phyloP scores from a whole-genome alignment of 2,113 vertebrate species.

The Tringa solitaria region DNA sequence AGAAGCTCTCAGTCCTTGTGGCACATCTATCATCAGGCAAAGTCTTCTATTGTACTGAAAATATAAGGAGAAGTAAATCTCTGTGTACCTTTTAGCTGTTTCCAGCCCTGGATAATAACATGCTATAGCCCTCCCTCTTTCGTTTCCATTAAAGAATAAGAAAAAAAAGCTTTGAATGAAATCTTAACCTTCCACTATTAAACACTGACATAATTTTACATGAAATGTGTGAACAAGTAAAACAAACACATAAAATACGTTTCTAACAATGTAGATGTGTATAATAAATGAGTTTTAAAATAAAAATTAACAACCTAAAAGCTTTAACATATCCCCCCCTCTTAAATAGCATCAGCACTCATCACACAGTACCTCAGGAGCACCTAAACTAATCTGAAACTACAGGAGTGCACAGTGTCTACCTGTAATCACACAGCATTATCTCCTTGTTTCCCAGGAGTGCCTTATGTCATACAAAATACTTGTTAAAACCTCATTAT shows the following conservation, averaged over 20 bases:
- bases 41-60: neutral
- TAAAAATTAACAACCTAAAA: neutral
- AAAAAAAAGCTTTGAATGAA: neutral
- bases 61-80: neutral
- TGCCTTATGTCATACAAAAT: neutral
- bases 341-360: neutral
- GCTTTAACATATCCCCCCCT: neutral
- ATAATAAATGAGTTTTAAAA: neutral
- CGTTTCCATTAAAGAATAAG: neutral
- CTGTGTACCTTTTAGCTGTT: neutral
- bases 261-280: neutral
- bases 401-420: neutral
- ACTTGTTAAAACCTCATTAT: neutral
- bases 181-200: neutral
- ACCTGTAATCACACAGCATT: neutral
- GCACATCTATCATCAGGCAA: neutral
- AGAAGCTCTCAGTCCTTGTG: neutral
- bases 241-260: neutral
- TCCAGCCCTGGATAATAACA: neutral
- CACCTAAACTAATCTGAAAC: neutral
- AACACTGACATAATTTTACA: neutral
- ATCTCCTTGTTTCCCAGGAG: neutral
- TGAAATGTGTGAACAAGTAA: neutral
- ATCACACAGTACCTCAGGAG: neutral
- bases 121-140: neutral